These are phyloP conservation scores for Pterostichus niger DNA, from an alignment of 2,888 invertebrate genomes.

Conservation along the genomic window DNA sequence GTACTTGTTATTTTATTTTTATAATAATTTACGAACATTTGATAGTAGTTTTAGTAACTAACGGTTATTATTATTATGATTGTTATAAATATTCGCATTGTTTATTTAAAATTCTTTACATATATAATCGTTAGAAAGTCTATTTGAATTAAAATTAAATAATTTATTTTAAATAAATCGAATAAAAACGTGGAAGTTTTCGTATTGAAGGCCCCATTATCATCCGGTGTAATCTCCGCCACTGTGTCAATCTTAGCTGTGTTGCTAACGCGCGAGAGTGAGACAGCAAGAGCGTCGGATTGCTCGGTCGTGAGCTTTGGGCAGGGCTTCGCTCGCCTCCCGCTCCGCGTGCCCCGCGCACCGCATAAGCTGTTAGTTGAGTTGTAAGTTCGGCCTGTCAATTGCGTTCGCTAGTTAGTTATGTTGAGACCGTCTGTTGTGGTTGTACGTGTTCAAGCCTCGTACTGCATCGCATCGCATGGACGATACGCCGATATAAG, in stretches of 20 bases:
- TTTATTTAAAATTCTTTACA: too few species aligned
- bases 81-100: too few species aligned
- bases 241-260: slow-evolving; percentile 47
- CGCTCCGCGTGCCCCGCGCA: slow-evolving; percentile 73
- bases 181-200: too few species aligned
- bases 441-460: slow-evolving; percentile 65
- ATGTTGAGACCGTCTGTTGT: slow-evolving; percentile 70
- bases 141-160: too few species aligned
- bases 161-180: too few species aligned
- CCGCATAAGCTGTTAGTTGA: slow-evolving; percentile 76
- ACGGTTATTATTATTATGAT: too few species aligned
- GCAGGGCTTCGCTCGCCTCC: slow-evolving; percentile 72
- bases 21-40: too few species aligned
- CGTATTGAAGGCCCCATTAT: too few species aligned
- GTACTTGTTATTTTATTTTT: too few species aligned
- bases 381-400: slow-evolving; percentile 78
- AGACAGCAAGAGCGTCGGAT: slow-evolving; percentile 57
- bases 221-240: slow-evolving; percentile 12
- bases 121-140: too few species aligned
- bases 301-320: slow-evolving; percentile 63
- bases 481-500: too few species aligned
- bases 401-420: slow-evolving; percentile 76
- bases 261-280: slow-evolving; percentile 41
- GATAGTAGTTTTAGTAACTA: too few species aligned
- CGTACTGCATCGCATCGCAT: neutral